These are phyloP conservation scores for Xerus inauris DNA, from an alignment of 2,113 vertebrate genomes.

Conservation along the genomic window DNA sequence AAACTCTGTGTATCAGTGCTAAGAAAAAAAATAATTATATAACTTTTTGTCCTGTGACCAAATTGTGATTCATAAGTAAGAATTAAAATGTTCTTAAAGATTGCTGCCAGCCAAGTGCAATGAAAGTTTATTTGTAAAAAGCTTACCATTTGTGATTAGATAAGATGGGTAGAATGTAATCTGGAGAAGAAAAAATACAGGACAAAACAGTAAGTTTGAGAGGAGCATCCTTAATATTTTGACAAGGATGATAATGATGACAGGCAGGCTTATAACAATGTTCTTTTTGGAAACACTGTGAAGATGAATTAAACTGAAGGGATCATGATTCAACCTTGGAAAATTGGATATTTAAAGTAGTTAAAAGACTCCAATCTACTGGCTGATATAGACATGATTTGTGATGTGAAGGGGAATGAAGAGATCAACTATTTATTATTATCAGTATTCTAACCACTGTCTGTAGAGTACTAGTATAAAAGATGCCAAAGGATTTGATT, in stretches of 20 bases:
- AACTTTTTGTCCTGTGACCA: not conserved
- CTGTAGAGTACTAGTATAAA: not conserved
- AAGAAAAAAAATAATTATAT: not conserved
- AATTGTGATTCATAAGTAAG: not conserved
- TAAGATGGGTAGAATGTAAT: not conserved
- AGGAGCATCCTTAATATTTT: not conserved
- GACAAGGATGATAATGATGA: not conserved
- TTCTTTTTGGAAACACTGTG: not conserved
- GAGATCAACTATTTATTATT: not conserved
- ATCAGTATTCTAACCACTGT: not conserved
- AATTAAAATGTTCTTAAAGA: constrained; percentile 28
- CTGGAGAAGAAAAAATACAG: not conserved
- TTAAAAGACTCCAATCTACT: not conserved
- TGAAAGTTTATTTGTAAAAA: not conserved
- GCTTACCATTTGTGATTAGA: not conserved
- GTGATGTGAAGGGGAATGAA: not conserved
- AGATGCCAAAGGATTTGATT: not conserved
- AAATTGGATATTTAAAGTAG: not conserved
- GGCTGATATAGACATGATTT: not conserved
- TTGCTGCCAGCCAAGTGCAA: not conserved
- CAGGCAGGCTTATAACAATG: not conserved
- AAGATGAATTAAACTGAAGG: not conserved
- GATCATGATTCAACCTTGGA: not conserved
- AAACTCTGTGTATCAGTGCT: not conserved
- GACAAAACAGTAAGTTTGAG: not conserved